These are phyloP conservation scores for Drosophila emarginata DNA, from an alignment of 2,888 invertebrate species.

Conservation along the genomic window DNA sequence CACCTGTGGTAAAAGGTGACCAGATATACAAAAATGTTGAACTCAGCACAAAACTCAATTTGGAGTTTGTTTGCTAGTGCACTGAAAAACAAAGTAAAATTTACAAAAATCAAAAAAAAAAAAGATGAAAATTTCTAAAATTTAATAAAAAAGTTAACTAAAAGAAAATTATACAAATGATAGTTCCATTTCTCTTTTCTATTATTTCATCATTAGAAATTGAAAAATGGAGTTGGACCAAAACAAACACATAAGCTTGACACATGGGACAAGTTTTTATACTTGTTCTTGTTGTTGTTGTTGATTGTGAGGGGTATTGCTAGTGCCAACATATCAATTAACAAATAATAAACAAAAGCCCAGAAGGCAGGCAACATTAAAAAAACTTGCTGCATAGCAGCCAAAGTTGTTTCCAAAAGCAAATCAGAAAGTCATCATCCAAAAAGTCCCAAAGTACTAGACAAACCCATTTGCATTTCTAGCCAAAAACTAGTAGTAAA, in stretches of 20 bases:
- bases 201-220: constrained; percentile 5
- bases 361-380: constrained; percentile 44
- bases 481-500: constrained; percentile 25
- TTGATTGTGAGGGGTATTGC: not conserved
- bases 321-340: constrained; percentile 65
- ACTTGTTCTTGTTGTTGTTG: not conserved
- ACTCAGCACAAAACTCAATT: constrained; percentile 24
- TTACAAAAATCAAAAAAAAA: not conserved
- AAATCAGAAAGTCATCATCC: constrained; percentile 74
- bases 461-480: constrained; percentile 57
- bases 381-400: constrained; percentile 39
- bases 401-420: constrained; percentile 64
- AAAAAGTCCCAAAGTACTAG: constrained; percentile 49
- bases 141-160: constrained; percentile 1
- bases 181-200: constrained; percentile 3
- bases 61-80: not conserved
- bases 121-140: not conserved
- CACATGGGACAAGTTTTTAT: constrained; percentile 52
- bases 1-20: constrained; percentile 33
- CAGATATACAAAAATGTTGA: constrained; percentile 29
- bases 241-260: not conserved
- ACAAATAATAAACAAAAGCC: constrained; percentile 74
- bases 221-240: no score
- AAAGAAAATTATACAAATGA: not conserved
- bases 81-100: not conserved